These are phyloP conservation scores for Craterocephalus amniculus DNA, from an alignment of 2,797 vertebrate species.

Conservation along the genomic window DNA sequence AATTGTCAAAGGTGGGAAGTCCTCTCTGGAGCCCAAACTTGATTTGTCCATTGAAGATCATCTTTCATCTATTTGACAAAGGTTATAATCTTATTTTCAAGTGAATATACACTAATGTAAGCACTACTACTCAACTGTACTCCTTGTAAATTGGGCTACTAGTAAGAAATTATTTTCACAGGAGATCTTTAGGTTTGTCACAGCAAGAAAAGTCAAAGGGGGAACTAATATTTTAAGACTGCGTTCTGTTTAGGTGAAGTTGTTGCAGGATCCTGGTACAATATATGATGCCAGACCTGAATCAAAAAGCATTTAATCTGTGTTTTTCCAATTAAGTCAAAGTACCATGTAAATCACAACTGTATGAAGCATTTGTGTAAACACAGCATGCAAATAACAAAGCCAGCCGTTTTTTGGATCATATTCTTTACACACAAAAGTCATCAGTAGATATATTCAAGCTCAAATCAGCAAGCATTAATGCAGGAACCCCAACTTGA, in stretches of 20 bases:
- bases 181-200: background rate
- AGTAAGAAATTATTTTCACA: constrained; percentile 1
- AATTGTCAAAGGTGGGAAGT: background rate
- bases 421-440: background rate
- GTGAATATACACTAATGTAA: background rate
- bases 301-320: background rate
- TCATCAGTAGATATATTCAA: background rate
- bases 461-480: background rate
- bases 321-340: constrained; percentile 6
- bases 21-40: background rate
- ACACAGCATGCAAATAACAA: background rate
- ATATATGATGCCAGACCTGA: background rate
- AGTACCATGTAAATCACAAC: background rate
- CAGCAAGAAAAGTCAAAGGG: background rate
- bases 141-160: background rate
- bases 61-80: background rate
- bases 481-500: constrained; percentile 7
- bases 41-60: background rate
- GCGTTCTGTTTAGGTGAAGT: constrained; percentile 5
- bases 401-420: background rate
- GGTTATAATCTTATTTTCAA: background rate
- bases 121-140: background rate
- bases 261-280: background rate
- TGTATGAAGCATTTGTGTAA: background rate
- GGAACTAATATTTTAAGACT: background rate